These are phyloP conservation scores for Pangasianodon gigas DNA, from an alignment of 2,113 vertebrate genomes.

Conservation along the genomic window DNA sequence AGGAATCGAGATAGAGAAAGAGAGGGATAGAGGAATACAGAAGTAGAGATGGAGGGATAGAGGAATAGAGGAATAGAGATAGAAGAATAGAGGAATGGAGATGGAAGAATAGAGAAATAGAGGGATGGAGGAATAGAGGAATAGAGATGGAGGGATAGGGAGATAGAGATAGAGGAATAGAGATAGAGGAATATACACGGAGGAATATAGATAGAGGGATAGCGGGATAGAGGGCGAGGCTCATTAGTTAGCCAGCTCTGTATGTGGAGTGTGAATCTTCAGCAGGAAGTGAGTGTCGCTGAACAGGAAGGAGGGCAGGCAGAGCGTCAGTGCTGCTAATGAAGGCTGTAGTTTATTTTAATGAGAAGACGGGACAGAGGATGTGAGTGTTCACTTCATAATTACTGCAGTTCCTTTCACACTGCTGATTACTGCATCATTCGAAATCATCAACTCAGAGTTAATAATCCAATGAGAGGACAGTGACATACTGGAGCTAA, in stretches of 20 bases:
- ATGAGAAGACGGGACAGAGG: not conserved
- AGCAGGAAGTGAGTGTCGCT: not conserved
- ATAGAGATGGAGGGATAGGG: not conserved
- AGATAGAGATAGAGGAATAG: not conserved
- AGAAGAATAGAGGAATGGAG: no score
- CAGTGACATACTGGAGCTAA: not conserved
- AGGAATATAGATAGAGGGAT: not conserved
- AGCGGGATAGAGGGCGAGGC: not conserved
- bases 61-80: no score
- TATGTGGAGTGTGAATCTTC: not conserved
- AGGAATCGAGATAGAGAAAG: no score
- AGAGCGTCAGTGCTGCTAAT: not conserved
- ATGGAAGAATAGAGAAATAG: no score
- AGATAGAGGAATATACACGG: not conserved
- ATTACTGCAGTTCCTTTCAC: not conserved
- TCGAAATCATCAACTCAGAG: not conserved
- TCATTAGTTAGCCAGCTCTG: not conserved
- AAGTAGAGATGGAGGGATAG: no score
- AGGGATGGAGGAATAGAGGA: not conserved
- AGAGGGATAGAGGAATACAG: no score
- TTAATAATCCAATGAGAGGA: not conserved
- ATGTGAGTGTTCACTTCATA: not conserved
- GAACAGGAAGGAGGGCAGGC: not conserved
- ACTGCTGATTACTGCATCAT: constrained; percentile 25
- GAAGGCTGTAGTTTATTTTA: constrained; percentile 9